Conservation (phyloP, 2,888 invertebrate genomes). For the Thereva unica region DNA sequence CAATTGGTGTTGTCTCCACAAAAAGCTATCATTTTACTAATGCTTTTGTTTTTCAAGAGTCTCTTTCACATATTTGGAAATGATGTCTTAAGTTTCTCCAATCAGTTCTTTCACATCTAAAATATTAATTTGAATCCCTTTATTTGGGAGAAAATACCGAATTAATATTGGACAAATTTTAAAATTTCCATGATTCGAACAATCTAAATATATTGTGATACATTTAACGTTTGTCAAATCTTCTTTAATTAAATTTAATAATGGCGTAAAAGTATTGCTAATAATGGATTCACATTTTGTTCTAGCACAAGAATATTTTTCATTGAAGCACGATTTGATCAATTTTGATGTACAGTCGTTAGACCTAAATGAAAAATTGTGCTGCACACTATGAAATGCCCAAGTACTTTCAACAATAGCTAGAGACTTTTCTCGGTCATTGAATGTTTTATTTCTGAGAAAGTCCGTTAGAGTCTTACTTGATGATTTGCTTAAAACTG, state of each 20-base stretch:
- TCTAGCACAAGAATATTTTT: conserved; percentile 36
- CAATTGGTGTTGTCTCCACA: conserved; percentile 37
- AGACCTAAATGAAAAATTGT: conserved; percentile 32
- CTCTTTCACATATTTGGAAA: conserved; percentile 8
- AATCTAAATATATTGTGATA: conserved; percentile 25
- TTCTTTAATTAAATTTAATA: conserved; percentile 37
- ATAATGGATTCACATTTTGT: conserved; percentile 40
- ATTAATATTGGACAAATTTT: conserved; percentile 41
- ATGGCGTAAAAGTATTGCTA: conserved; percentile 38
- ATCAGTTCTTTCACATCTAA: conserved; percentile 36
- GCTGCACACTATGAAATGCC: conserved; percentile 30
- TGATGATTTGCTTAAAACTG: conserved; percentile 11
- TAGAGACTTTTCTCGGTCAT: conserved; percentile 5
- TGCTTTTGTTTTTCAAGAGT: conserved; percentile 2
- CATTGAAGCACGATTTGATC: conserved; percentile 24
- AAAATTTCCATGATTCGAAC: conserved; percentile 35
- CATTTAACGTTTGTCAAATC: conserved; percentile 37
- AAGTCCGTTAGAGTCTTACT: conserved; percentile 12
- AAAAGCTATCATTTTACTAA: conserved; percentile 32
- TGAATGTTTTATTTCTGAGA: conserved; percentile 2
- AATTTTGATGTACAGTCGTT: conserved; percentile 33
- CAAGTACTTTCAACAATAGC: conserved; percentile 32
- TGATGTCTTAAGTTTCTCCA: conserved; percentile 39
- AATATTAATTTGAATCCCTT: conserved; percentile 40
- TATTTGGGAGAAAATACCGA: conserved; percentile 39